These are phyloP conservation scores for Melopsittacus undulatus DNA, from an alignment of 2,797 vertebrate genomes.

Conservation along the genomic window DNA sequence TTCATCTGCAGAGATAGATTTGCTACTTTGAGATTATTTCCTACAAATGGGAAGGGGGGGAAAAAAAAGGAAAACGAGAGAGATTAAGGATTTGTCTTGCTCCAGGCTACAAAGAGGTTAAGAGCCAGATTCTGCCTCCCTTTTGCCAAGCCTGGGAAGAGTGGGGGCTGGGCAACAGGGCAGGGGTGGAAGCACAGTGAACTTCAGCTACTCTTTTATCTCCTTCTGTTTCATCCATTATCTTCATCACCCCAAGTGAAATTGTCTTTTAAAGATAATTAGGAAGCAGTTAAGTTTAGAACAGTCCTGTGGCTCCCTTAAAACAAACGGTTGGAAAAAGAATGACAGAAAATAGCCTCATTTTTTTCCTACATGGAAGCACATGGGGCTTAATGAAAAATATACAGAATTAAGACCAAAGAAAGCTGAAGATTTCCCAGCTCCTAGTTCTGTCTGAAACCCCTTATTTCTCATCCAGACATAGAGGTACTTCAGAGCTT, in stretches of 20 bases:
- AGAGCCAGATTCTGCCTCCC: background rate
- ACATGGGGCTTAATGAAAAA: constrained; percentile 8
- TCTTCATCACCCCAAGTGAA: constrained; percentile 18
- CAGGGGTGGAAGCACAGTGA: background rate
- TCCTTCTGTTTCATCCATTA: constrained; percentile 18
- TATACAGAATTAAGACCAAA: constrained; percentile 26
- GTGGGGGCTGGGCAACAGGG: background rate
- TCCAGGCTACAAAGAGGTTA: background rate
- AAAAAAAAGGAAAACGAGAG: background rate
- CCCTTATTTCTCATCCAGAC: background rate
- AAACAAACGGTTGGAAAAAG: constrained; percentile 2
- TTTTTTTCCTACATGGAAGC: constrained; percentile 7
- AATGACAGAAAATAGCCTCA: background rate
- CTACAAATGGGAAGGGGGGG: background rate
- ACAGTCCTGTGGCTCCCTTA: background rate
- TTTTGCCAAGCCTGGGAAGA: background rate
- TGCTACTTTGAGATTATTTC: background rate
- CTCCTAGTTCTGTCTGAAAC: background rate
- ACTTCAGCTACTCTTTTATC: constrained; percentile 23
- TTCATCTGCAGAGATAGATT: background rate
- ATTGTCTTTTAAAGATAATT: constrained; percentile 47
- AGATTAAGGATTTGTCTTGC: background rate
- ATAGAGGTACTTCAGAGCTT: background rate
- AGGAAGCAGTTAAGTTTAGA: constrained; percentile 39
- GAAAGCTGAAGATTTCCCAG: background rate